Base-by-base conservation (phyloP, 2,797 vertebrate genomes). In the Brachyrhaphis roseni region DNA sequence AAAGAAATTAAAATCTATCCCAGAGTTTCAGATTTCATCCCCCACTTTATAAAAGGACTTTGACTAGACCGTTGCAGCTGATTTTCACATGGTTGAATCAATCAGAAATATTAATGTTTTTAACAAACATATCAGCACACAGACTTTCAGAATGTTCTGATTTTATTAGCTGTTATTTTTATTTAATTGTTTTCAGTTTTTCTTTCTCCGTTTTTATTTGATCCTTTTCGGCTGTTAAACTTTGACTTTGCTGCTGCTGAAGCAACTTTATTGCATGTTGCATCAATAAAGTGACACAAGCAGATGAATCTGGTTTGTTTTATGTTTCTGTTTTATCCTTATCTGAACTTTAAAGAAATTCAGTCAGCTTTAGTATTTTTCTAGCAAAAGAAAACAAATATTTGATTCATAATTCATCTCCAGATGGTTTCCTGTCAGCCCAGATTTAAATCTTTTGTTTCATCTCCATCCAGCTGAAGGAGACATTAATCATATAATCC, bases 401-500 rank as follows among this genome's bases (percentile, higher is more conserved):
- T 68, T 5, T 28, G 1, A 12, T n/a, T 11, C 26, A 59, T 36
- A 66, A 66, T 23, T 39, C 13, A 20, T 34, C 31, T 57, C 10
- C 55, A 57, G 55, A 28, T 13, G n/a, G 31, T 64, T 64, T 64
- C 62, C 62, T 39, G 41, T 72, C 71, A 31, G 43, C 45, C 34
- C 8, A 47, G 36, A 70, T 68, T 15, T 70, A 75, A 47, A 46
- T 46, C 59, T 20, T 2, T 51, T 0, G 15, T 34, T 82, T 66
- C 11, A 64, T 76, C 5, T 68, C 49, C 36, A 3, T 79, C 47
- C 0, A 20, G 51, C 53, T n/a, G 5, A 36, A 55, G 43, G 45
- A 79, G 8, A 26, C 45, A 70, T 75, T n/a, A 70, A 55, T 75
- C 26, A n/a, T 76, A 6, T 45, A 81, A 83, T 41, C 39, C 64